Percentiles rank a stretch among this genome's conserved stretches.
Evolutionary conservation across 2,888 invertebrate species (phyloP).

Genomic region (Dilophus febrilis): DNA sequence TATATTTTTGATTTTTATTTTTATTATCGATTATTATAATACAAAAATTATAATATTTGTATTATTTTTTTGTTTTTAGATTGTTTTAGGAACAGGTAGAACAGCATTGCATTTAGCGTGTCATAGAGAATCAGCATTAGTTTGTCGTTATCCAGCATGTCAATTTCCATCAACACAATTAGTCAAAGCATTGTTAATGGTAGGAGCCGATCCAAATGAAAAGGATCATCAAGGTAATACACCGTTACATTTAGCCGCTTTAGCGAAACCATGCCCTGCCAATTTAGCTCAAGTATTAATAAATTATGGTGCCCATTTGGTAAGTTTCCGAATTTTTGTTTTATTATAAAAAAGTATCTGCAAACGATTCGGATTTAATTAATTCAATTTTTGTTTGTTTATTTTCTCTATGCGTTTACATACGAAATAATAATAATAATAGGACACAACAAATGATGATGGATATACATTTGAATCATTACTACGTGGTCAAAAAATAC

Average conservation of each 20-base stretch:
- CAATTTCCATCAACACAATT: constrained; percentile 52
- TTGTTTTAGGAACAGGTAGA: constrained; percentile 42
- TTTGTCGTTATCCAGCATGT: constrained; percentile 49
- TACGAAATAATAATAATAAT: too few species aligned
- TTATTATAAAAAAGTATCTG: background rate
- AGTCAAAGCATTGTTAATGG: constrained; percentile 56
- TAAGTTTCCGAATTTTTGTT: too few species aligned
- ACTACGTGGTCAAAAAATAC: constrained; percentile 42
- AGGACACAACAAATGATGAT: constrained; percentile 50
- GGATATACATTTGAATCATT: constrained; percentile 60
- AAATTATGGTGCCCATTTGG: constrained; percentile 49
- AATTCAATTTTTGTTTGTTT: background rate
- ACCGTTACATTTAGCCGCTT: constrained; percentile 69
- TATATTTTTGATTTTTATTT: background rate
- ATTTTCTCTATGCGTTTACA: background rate
- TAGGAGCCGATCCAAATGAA: constrained; percentile 67
- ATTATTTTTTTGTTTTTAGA: constrained; percentile 21
- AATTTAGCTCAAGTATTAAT: constrained; percentile 57
- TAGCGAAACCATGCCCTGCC: constrained; percentile 50
- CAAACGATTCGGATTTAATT: background rate
- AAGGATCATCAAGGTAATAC: constrained; percentile 73
- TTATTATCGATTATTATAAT: background rate
- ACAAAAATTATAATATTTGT: constrained; percentile 3
- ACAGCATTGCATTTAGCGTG: constrained; percentile 71
- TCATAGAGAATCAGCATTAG: constrained; percentile 53